Conservation (phyloP, 2,113 vertebrate genomes). For the Porphyrio hochstetteri region DNA sequence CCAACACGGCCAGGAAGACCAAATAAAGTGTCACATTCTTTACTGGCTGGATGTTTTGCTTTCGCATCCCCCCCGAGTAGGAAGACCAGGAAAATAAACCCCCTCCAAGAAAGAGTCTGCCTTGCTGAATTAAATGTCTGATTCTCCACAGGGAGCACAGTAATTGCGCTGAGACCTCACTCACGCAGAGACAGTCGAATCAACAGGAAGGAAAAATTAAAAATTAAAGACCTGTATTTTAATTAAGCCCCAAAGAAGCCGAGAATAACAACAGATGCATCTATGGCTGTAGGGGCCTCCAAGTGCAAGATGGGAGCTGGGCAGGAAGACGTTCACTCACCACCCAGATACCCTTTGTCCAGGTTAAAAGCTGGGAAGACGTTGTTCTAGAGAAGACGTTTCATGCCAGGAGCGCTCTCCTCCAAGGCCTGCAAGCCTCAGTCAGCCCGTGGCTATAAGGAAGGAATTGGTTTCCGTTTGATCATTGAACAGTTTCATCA, state of each 20-base stretch:
- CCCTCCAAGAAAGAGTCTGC: neutral
- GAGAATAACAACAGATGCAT: neutral
- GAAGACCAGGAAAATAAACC: slow-evolving; percentile 40
- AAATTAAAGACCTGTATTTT: slow-evolving; percentile 62
- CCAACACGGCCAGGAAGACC: neutral
- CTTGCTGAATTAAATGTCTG: slow-evolving; percentile 29
- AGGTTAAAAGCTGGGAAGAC: neutral
- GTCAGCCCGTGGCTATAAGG: neutral
- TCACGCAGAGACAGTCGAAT: neutral
- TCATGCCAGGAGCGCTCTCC: neutral
- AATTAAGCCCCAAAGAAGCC: slow-evolving; percentile 37
- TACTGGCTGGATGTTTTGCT: neutral
- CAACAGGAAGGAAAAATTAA: slow-evolving; percentile 63
- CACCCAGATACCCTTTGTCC: neutral
- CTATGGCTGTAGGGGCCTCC: neutral
- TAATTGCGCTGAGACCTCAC: slow-evolving; percentile 21
- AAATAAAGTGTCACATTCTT: neutral
- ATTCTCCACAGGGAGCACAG: slow-evolving; percentile 38
- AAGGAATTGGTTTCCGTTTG: neutral
- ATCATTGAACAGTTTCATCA: neutral
- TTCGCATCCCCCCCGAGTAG: neutral
- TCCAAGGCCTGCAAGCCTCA: neutral
- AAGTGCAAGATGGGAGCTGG: neutral
- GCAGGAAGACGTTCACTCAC: neutral
- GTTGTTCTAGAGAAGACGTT: neutral